Evolutionary conservation across 2,797 vertebrate genomes (phyloP).

Genomic region (Chlorospingus semifuscus): DNA sequence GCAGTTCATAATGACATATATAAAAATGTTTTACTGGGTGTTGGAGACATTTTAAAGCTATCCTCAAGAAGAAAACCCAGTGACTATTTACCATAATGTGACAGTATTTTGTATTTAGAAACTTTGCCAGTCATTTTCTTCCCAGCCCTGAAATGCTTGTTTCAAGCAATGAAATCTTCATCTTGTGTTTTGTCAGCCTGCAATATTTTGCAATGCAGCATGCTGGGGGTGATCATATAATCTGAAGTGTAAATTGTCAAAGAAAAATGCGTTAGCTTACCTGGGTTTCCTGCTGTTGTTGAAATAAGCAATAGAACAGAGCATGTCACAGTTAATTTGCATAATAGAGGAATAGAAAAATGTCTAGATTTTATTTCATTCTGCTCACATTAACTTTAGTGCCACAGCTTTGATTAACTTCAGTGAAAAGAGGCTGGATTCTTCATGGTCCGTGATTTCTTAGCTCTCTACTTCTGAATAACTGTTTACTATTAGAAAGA

Average conservation of each 20-base stretch:
- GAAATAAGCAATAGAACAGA: constrained; percentile 17
- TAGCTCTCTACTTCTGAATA: neutral
- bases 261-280: neutral
- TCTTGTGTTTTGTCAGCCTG: neutral
- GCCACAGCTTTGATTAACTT: constrained; percentile 27
- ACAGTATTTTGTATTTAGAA: constrained; percentile 39
- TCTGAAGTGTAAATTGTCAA: constrained; percentile 43
- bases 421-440: neutral
- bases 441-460: constrained; percentile 2
- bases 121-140: constrained; percentile 20
- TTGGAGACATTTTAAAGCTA: constrained; percentile 13
- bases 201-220: neutral
- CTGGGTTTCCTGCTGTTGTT: constrained; percentile 38
- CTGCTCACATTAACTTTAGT: neutral
- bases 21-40: neutral
- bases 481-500: neutral
- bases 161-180: constrained; percentile 19
- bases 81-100: constrained; percentile 24
- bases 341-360: neutral
- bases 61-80: constrained; percentile 1
- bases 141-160: neutral
- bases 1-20: neutral
- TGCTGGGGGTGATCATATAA: neutral
- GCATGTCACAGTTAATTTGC: constrained; percentile 17
- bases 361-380: constrained; percentile 15